phyloP scores from a whole-genome alignment of 2,888 invertebrate species.

The Sinhomidia bicolor region DNA sequence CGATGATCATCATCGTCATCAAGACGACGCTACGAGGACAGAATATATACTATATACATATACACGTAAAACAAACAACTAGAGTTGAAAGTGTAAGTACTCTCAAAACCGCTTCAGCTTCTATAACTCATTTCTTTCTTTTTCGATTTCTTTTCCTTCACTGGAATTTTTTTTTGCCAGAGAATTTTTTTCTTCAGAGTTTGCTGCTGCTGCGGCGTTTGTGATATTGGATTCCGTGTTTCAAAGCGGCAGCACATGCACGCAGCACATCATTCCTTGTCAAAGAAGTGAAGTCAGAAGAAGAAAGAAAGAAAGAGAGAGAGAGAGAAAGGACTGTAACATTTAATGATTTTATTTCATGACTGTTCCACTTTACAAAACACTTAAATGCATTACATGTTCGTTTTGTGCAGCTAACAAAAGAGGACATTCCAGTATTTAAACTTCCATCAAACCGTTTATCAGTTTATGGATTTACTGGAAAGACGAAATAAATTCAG shows the following conservation, averaged over 20 bases:
- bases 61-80: background rate
- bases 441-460: conserved; percentile 34
- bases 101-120: background rate
- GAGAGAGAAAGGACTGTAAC: no score
- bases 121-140: conserved; percentile 5
- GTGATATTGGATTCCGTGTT: conserved; percentile 1
- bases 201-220: background rate
- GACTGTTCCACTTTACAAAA: conserved; percentile 13
- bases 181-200: background rate
- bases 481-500: background rate
- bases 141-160: background rate
- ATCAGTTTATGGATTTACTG: conserved; percentile 37
- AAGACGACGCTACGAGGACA: background rate
- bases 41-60: background rate
- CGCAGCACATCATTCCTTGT: conserved; percentile 27
- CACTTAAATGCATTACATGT: conserved; percentile 2
- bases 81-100: conserved; percentile 16
- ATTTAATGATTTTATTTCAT: conserved; percentile 26
- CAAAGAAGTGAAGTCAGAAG: background rate
- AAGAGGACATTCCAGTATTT: conserved; percentile 36
- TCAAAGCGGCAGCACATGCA: background rate
- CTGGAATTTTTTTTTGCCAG: background rate
- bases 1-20: no score
- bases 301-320: no score
- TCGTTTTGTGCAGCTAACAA: conserved; percentile 1